Conservation (phyloP, 1,140 invertebrate genomes). For the Zaprionus taronus region DNA sequence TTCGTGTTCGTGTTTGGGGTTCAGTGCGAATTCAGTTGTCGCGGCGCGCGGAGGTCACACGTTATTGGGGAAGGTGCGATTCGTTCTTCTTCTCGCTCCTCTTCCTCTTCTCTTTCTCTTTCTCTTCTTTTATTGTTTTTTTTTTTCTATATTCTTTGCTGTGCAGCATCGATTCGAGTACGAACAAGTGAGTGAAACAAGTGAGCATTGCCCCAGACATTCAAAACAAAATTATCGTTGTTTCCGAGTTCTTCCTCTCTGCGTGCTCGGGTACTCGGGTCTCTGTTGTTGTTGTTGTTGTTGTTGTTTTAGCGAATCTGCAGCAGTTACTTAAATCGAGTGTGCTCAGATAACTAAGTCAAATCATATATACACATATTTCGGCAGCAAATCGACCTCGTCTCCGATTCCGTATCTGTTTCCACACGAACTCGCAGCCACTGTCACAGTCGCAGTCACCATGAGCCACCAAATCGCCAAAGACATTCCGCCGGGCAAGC, state of each 20-base stretch:
- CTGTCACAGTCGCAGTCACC: too few relatives aligned
- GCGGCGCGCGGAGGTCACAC: constrained; percentile 51
- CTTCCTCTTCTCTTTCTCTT: not conserved
- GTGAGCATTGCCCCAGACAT: not conserved
- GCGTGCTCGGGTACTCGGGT: not conserved
- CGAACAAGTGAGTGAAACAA: not conserved
- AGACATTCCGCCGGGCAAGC: constrained; percentile 85
- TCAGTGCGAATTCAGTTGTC: constrained; percentile 73
- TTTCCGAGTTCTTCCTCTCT: not conserved
- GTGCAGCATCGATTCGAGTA: not conserved
- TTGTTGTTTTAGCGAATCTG: not conserved
- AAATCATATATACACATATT: not conserved
- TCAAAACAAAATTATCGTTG: not conserved
- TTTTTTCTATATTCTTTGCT: not conserved
- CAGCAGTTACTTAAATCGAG: not conserved
- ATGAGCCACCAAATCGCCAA: constrained; percentile 20
- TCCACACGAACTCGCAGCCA: not conserved
- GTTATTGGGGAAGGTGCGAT: constrained; percentile 11
- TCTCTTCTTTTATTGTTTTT: not conserved
- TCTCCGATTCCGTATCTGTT: too few relatives aligned
- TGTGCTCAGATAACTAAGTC: not conserved
- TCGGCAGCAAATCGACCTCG: too few relatives aligned
- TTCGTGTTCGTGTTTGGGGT: constrained; percentile 15
- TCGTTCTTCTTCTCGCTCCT: constrained; percentile 9
- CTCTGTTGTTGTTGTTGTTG: too few relatives aligned